phyloP scores from a whole-genome alignment of 1,140 invertebrate genomes.

The Cherax destructor region DNA sequence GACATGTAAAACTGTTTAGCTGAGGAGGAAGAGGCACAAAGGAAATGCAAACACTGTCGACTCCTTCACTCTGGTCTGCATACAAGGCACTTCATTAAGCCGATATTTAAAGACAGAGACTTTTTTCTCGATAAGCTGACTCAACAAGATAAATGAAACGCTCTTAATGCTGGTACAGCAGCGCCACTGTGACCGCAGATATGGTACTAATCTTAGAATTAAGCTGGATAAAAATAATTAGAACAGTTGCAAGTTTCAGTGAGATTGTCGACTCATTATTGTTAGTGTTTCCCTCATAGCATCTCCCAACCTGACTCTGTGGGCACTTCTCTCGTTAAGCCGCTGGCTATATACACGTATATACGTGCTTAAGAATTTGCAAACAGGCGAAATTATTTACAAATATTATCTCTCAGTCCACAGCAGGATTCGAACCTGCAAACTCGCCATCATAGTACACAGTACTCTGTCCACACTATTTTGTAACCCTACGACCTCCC shows the following conservation, averaged over 20 bases:
- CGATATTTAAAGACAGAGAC: background rate
- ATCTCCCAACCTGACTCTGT: background rate
- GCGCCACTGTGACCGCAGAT: background rate
- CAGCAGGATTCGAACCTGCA: too few relatives aligned
- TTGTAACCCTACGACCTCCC: too few relatives aligned
- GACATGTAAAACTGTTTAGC: background rate
- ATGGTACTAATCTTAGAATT: background rate
- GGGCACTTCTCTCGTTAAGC: background rate
- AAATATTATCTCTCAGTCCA: too few relatives aligned
- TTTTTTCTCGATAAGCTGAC: background rate
- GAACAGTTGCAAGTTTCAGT: background rate
- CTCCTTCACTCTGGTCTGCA: background rate
- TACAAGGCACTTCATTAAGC: background rate
- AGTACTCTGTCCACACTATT: too few relatives aligned
- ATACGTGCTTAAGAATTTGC: too few relatives aligned
- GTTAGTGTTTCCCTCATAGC: background rate
- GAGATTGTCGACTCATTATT: background rate
- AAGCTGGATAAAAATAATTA: background rate
- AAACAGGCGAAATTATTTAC: too few relatives aligned
- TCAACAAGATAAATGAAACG: background rate
- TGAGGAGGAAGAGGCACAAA: conserved; percentile 8
- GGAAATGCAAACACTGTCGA: background rate
- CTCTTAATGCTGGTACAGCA: background rate
- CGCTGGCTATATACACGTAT: too few relatives aligned
- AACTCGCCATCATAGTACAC: too few relatives aligned